These are phyloP conservation scores for Gibbula magus DNA, from an alignment of 2,888 invertebrate species.

Conservation along the genomic window DNA sequence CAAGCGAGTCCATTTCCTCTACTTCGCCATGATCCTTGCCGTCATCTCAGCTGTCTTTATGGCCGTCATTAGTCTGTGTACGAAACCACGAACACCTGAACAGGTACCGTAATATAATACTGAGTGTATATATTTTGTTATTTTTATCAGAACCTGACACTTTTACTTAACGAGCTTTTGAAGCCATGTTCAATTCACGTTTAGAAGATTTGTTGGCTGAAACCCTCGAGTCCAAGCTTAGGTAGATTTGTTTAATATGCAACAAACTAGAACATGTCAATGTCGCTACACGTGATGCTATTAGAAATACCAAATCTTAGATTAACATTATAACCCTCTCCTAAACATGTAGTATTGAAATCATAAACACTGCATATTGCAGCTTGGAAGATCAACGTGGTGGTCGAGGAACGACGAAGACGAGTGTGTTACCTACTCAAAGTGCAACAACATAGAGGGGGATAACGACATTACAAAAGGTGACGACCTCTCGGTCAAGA, in stretches of 20 bases:
- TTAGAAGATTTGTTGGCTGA: no score
- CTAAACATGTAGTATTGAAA: no score
- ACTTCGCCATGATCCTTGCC: conserved; percentile 64
- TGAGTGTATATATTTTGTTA: no score
- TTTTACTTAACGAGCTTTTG: no score
- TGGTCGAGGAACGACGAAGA: conserved; percentile 44
- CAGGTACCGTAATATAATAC: conserved; percentile 38
- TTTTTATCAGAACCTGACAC: no score
- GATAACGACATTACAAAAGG: background rate
- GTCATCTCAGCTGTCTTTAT: conserved; percentile 50
- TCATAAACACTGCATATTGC: background rate
- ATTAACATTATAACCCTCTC: no score
- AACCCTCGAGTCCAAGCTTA: no score
- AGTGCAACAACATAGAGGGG: background rate
- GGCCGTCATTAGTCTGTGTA: conserved; percentile 51
- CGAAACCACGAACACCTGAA: conserved; percentile 42
- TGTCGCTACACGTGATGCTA: no score
- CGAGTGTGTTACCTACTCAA: background rate
- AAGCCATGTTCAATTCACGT: no score
- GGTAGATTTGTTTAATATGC: no score
- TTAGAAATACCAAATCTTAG: no score
- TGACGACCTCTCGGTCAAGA: background rate
- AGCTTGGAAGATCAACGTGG: conserved; percentile 50
- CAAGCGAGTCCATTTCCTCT: conserved; percentile 62
- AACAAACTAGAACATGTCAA: no score